Conservation (phyloP, 2,888 invertebrate species). For the Smittia aterrima region DNA sequence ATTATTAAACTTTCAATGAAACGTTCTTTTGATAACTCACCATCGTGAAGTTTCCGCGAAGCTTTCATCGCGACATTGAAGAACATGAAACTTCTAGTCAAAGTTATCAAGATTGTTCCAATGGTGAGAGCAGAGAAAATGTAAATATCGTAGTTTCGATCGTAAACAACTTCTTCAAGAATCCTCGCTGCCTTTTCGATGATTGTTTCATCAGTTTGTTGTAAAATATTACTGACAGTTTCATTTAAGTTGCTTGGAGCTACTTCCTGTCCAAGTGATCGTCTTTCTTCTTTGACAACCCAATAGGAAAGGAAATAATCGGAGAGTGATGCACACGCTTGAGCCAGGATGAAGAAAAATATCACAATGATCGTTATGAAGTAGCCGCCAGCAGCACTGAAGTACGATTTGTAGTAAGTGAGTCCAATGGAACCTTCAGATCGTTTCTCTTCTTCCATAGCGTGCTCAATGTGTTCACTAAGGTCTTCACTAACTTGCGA, state of each 20-base stretch:
- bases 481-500: slow-evolving; percentile 36
- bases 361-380: slow-evolving; percentile 61
- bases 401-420: slow-evolving; percentile 65
- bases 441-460: slow-evolving; percentile 58
- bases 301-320: slow-evolving; percentile 79
- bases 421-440: slow-evolving; percentile 63
- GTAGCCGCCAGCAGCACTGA: slow-evolving; percentile 68
- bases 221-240: background rate
- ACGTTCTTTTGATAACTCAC: too few species aligned
- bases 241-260: background rate
- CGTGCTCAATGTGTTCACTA: slow-evolving; percentile 44
- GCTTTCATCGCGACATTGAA: slow-evolving; percentile 68
- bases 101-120: slow-evolving; percentile 51
- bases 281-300: slow-evolving; percentile 61
- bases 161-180: slow-evolving; percentile 45
- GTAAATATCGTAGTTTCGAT: slow-evolving; percentile 50
- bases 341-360: slow-evolving; percentile 64
- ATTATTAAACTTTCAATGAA: too few species aligned
- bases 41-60: slow-evolving; percentile 75
- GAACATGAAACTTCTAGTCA: slow-evolving; percentile 54
- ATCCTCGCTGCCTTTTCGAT: slow-evolving; percentile 23
- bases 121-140: slow-evolving; percentile 57
- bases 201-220: background rate
- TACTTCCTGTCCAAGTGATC: slow-evolving; percentile 30
- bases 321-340: slow-evolving; percentile 67